A percentile compares a stretch with the other conserved stretches of the same genome.
Evolutionary conservation across 2,888 invertebrate species (phyloP).

Genomic region (Lottia gigantea): DNA sequence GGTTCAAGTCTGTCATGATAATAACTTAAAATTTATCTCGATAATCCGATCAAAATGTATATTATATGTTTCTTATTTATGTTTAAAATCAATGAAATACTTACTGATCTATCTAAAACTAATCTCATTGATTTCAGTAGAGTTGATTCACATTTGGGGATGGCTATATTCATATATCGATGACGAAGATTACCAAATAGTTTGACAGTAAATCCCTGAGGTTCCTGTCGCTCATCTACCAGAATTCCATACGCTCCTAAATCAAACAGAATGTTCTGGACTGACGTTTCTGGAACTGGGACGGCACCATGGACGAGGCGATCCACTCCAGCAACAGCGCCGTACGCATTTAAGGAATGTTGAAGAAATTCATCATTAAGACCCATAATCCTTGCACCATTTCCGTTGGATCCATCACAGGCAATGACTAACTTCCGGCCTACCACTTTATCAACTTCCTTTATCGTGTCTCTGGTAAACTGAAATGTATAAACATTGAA

Average conservation of each 20-base stretch:
- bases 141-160: constrained; percentile 60
- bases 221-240: constrained; percentile 36
- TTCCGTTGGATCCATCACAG: constrained; percentile 59
- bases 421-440: constrained; percentile 58
- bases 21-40: too few relatives aligned
- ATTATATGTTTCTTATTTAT: too few relatives aligned
- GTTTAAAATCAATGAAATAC: constrained; percentile 27
- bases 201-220: constrained; percentile 58
- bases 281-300: constrained; percentile 46
- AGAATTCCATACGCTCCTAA: constrained; percentile 54
- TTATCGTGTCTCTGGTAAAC: constrained; percentile 55
- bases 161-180: constrained; percentile 58
- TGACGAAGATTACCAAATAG: constrained; percentile 60
- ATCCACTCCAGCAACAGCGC: constrained; percentile 61
- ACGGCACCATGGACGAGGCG: constrained; percentile 45
- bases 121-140: constrained; percentile 59
- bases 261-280: constrained; percentile 60
- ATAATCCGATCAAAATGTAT: too few relatives aligned
- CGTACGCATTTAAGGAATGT: constrained; percentile 57
- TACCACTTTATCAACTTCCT: constrained; percentile 42
- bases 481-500: constrained; percentile 33
- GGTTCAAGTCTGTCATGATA: too few relatives aligned
- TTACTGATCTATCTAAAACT: constrained; percentile 63
- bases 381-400: constrained; percentile 53
- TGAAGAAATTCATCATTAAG: constrained; percentile 59